Evolutionary conservation across 2,888 invertebrate species (phyloP).

Genomic region (Chrysomela aeneicollis): DNA sequence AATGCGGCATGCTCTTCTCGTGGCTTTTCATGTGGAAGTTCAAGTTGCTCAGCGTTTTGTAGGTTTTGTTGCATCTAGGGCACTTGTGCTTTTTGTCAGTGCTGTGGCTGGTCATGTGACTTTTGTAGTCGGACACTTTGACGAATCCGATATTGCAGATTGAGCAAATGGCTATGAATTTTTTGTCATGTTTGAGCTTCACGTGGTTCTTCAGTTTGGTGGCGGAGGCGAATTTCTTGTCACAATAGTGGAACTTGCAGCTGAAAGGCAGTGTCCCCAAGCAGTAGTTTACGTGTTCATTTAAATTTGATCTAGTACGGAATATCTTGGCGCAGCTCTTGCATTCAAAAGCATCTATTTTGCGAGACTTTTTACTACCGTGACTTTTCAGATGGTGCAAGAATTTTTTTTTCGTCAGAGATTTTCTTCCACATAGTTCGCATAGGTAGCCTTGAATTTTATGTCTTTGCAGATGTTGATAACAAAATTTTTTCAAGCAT

Average conservation of each 20-base stretch:
- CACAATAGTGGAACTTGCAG: conserved; percentile 53
- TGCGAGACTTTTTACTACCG: conserved; percentile 34
- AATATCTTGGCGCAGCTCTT: conserved; percentile 54
- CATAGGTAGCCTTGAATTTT: conserved; percentile 53
- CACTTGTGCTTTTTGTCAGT: conserved; percentile 58
- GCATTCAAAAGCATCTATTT: conserved; percentile 51
- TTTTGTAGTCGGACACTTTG: conserved; percentile 58
- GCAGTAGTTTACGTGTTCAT: conserved; percentile 57
- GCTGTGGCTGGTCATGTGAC: conserved; percentile 58
- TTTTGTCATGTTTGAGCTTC: conserved; percentile 58
- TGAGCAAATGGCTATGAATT: conserved; percentile 58
- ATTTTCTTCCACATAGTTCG: conserved; percentile 55
- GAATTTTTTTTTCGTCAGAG: conserved; percentile 45
- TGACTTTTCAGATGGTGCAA: conserved; percentile 41
- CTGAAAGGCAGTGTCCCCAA: conserved; percentile 53
- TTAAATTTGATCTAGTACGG: conserved; percentile 54
- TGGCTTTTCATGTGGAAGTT: conserved; percentile 60
- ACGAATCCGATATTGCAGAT: conserved; percentile 59
- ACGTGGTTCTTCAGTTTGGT: conserved; percentile 58
- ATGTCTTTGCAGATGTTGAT: conserved; percentile 52
- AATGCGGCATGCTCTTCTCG: conserved; percentile 52
- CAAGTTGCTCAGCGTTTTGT: conserved; percentile 59
- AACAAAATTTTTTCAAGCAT: conserved; percentile 48
- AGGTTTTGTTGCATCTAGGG: conserved; percentile 55
- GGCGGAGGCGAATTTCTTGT: conserved; percentile 56